Conservation (phyloP, 2,113 vertebrate genomes). For the Micronisus gabar region DNA sequence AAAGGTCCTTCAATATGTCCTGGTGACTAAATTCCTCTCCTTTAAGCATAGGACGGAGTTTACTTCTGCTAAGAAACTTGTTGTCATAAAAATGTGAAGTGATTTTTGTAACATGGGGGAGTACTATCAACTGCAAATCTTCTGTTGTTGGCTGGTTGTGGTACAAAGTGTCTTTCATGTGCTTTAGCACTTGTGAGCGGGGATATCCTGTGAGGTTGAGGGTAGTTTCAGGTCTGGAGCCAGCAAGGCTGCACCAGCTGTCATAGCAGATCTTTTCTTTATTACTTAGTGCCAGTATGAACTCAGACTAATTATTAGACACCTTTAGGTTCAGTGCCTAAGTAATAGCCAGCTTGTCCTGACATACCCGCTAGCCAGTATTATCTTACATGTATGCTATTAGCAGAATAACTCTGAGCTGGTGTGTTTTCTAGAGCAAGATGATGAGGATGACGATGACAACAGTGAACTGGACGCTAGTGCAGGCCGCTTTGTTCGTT, state of each 20-base stretch:
- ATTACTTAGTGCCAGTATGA: neutral
- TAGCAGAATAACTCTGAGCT: neutral
- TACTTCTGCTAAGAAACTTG: neutral
- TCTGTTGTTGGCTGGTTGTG: neutral
- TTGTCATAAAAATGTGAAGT: neutral
- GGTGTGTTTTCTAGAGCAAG: slow-evolving; percentile 70
- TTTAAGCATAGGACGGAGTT: neutral
- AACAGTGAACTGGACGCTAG: slow-evolving; percentile 81
- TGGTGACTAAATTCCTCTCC: neutral
- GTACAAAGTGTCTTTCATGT: neutral
- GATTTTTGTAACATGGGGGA: neutral
- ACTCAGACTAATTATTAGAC: neutral
- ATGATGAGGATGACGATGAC: slow-evolving; percentile 82
- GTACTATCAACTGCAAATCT: neutral
- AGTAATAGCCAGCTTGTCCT: neutral
- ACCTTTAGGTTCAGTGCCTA: neutral
- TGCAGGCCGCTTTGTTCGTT: slow-evolving; percentile 93
- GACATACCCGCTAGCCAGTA: neutral
- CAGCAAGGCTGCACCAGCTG: neutral
- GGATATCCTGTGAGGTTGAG: neutral
- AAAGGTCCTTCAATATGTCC: neutral
- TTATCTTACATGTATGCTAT: accelerated
- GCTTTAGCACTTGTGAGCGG: neutral
- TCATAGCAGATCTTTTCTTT: neutral
- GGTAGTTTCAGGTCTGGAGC: neutral